Percentiles rank a stretch among this genome's conserved stretches.
Evolutionary conservation across 2,888 invertebrate species (phyloP).

Genomic region (Pycnomerus fuliginosus): DNA sequence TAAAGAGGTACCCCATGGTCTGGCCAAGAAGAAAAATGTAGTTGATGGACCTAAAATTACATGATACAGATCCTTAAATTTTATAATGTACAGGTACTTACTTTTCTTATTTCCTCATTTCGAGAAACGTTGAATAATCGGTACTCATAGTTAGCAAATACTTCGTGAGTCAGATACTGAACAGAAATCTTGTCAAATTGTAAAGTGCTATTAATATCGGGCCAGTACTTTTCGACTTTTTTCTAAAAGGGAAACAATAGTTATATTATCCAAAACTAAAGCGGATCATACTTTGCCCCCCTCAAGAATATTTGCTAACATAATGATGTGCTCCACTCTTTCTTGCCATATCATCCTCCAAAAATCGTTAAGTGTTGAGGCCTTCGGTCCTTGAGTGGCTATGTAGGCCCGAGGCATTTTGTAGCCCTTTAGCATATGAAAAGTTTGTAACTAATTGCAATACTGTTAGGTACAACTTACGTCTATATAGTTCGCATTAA

Average conservation of each 20-base stretch:
- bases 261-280: constrained; percentile 1
- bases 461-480: constrained; percentile 40
- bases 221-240: constrained; percentile 58
- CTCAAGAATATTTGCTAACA: constrained; percentile 56
- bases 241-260: constrained; percentile 39
- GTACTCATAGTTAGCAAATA: constrained; percentile 49
- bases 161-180: constrained; percentile 38
- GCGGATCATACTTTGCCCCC: constrained; percentile 48
- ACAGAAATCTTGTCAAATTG: constrained; percentile 47
- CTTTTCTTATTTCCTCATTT: constrained; percentile 41
- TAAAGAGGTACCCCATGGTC: constrained; percentile 55
- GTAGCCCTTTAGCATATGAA: constrained; percentile 40
- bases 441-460: background rate
- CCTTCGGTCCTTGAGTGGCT: constrained; percentile 49
- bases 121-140: constrained; percentile 42
- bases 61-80: too few relatives aligned
- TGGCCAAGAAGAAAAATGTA: constrained; percentile 58
- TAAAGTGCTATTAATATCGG: constrained; percentile 49
- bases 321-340: constrained; percentile 53
- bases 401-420: constrained; percentile 44
- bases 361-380: constrained; percentile 45
- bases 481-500: constrained; percentile 57
- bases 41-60: constrained; percentile 49
- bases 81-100: constrained; percentile 23
- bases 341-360: constrained; percentile 56